phyloP scores from a whole-genome alignment of 2,797 vertebrate genomes.

The Falco berigora region DNA sequence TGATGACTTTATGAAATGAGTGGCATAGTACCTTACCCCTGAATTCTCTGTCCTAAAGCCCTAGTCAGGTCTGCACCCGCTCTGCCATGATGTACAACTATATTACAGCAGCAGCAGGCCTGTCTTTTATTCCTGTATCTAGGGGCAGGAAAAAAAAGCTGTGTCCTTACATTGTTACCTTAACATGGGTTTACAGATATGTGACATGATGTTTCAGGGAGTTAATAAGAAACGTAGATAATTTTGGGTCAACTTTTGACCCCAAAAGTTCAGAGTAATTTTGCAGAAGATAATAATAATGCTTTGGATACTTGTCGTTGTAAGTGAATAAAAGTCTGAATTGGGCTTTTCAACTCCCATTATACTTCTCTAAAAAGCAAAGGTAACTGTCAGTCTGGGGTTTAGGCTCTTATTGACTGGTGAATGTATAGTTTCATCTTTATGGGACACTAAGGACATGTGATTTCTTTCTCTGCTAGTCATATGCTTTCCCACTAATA shows the following conservation, averaged over 20 bases:
- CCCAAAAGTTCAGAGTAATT: neutral
- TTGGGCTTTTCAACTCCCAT: neutral
- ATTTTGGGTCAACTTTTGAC: neutral
- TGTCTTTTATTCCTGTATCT: neutral
- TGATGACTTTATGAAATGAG: neutral
- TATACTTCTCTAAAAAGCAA: neutral
- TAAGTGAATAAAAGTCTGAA: neutral
- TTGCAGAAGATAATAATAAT: neutral
- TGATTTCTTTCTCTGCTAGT: neutral
- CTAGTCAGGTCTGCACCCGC: neutral
- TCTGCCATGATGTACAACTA: neutral
- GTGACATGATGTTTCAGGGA: neutral
- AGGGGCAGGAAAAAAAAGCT: fast-evolving
- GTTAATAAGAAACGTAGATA: neutral
- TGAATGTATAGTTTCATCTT: neutral
- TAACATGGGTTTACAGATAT: neutral
- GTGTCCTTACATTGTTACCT: neutral
- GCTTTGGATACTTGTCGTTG: neutral
- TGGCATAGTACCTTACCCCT: neutral
- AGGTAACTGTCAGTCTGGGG: neutral
- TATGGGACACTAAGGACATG: neutral
- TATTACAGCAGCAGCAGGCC: neutral
- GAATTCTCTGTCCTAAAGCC: neutral
- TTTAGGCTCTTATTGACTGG: neutral
- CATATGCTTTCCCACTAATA: neutral